These are phyloP conservation scores for Gymnobelideus leadbeateri DNA, from an alignment of 2,113 vertebrate genomes.

Conservation along the genomic window DNA sequence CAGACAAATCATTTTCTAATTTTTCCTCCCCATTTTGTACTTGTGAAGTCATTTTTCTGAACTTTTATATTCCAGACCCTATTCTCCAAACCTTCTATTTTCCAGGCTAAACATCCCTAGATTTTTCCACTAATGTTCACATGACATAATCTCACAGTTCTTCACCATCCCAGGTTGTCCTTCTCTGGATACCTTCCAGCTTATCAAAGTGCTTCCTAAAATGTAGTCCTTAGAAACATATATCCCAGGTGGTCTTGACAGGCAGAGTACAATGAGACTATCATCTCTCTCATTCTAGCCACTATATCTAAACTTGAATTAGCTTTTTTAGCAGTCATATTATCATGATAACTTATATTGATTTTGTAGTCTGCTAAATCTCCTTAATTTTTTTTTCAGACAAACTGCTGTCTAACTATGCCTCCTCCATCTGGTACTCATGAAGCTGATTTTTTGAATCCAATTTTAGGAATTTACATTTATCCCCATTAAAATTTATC, in stretches of 20 bases:
- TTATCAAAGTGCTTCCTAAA: not conserved
- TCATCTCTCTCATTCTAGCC: not conserved
- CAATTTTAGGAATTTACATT: conserved; percentile 7
- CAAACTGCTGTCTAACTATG: not conserved
- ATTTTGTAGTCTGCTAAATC: not conserved
- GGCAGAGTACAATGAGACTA: not conserved
- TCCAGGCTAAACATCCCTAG: not conserved
- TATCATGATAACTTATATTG: not conserved
- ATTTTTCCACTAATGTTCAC: not conserved
- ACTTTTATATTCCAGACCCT: not conserved
- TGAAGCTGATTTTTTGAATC: not conserved
- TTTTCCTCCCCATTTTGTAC: not conserved
- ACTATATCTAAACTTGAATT: not conserved
- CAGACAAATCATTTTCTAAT: not conserved
- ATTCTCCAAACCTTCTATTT: not conserved
- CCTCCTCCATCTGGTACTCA: not conserved
- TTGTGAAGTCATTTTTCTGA: not conserved
- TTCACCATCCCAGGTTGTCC: not conserved
- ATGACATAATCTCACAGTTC: not conserved
- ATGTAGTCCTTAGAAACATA: not conserved
- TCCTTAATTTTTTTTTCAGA: not conserved
- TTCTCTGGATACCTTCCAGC: not conserved
- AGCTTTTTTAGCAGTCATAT: not conserved
- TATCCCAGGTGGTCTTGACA: not conserved
- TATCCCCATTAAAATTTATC: not conserved